Conservation (phyloP, 1,140 invertebrate species). For the Hypothenemus hampei region DNA sequence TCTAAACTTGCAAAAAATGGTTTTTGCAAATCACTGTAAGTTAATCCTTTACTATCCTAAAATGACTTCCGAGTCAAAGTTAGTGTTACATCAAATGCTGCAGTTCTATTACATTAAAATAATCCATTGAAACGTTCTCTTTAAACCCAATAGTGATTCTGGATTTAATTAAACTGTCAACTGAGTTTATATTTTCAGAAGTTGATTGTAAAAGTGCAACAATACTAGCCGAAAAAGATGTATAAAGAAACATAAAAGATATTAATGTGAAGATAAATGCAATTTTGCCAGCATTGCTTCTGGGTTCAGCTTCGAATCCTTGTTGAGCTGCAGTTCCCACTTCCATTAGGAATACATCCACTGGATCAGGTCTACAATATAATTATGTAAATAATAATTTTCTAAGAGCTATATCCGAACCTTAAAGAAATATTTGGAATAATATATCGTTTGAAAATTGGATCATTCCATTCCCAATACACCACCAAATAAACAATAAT, state of each 20-base stretch:
- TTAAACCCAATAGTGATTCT: conserved; percentile 55
- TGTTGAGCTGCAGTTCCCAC: conserved; percentile 16
- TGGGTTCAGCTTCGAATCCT: conserved; percentile 42
- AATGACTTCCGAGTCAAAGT: neutral
- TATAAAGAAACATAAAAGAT: conserved; percentile 42
- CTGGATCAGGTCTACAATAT: conserved; percentile 6
- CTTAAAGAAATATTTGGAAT: conserved; percentile 1
- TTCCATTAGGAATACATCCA: conserved; percentile 20
- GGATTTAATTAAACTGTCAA: conserved; percentile 47
- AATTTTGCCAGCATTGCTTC: conserved; percentile 44
- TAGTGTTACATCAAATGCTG: neutral
- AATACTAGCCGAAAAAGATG: conserved; percentile 43
- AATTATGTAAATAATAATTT: too few relatives aligned
- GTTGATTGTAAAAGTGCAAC: conserved; percentile 50
- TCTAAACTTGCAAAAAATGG: conserved; percentile 51
- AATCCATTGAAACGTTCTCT: conserved; percentile 53
- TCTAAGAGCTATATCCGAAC: too few relatives aligned
- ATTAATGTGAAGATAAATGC: conserved; percentile 38
- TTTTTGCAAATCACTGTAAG: conserved; percentile 47
- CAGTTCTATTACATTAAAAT: conserved; percentile 44
- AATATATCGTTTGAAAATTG: conserved; percentile 14
- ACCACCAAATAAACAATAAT: conserved; percentile 27
- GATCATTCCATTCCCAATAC: conserved; percentile 34
- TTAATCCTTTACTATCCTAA: conserved; percentile 41
- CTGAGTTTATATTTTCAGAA: conserved; percentile 45